These are phyloP conservation scores for Pipistrellus pygmaeus DNA, from an alignment of 2,797 vertebrate genomes.

Conservation along the genomic window DNA sequence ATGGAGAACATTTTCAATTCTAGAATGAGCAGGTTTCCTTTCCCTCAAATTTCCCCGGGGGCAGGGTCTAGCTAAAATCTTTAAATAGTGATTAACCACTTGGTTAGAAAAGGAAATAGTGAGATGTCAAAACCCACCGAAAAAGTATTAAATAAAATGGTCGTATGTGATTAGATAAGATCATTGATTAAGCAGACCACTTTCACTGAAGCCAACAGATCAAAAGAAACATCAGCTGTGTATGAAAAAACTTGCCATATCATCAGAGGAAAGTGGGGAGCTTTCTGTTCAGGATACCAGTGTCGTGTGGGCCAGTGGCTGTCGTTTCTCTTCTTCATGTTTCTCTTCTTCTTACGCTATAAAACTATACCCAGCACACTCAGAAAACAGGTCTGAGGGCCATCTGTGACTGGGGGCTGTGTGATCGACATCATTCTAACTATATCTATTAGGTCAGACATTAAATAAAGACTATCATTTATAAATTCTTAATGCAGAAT, in stretches of 20 bases:
- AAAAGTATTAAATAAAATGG: not conserved
- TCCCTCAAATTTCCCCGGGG: slow-evolving; percentile 19
- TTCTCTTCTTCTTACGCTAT: not conserved
- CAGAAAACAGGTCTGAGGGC: slow-evolving; percentile 2
- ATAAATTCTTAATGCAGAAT: not conserved
- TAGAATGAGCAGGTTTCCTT: not conserved
- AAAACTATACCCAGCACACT: not conserved
- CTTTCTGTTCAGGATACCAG: not conserved
- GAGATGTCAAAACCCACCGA: not conserved
- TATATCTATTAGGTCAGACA: not conserved
- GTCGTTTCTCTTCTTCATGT: slow-evolving; percentile 11
- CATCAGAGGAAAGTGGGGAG: not conserved
- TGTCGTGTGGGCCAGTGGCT: not conserved
- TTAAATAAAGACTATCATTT: slow-evolving; percentile 21
- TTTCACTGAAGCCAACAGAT: not conserved
- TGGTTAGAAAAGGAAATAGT: slow-evolving; percentile 36
- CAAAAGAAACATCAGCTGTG: not conserved
- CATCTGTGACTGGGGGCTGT: not conserved
- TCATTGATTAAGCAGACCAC: not conserved
- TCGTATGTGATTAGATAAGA: not conserved
- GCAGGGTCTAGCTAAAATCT: not conserved
- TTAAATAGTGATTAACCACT: not conserved
- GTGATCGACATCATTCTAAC: not conserved
- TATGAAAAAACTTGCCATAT: not conserved
- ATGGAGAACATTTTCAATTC: slow-evolving; percentile 32